phyloP scores from a whole-genome alignment of 2,113 vertebrate species.

The Oryzias melastigma region DNA sequence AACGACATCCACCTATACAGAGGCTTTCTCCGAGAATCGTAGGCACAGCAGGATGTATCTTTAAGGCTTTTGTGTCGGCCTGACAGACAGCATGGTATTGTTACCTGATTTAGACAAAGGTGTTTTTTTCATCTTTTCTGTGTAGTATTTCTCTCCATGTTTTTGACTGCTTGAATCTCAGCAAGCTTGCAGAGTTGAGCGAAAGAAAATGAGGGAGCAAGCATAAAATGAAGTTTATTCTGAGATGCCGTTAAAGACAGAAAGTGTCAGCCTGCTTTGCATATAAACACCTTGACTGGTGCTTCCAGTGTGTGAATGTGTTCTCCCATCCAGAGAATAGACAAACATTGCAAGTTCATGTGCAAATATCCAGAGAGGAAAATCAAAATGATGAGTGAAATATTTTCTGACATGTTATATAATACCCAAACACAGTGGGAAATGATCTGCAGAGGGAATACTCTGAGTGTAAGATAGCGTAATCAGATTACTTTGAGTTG shows the following conservation, averaged over 20 bases:
- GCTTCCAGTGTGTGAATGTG: constrained; percentile 4
- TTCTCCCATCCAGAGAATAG: constrained; percentile 29
- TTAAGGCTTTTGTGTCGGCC: constrained; percentile 58
- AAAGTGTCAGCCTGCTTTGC: constrained; percentile 22
- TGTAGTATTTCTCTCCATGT: constrained; percentile 25
- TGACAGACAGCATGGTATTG: constrained; percentile 67
- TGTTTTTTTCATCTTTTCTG: constrained; percentile 61
- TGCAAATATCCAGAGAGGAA: constrained; percentile 34
- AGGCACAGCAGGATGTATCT: constrained; percentile 53
- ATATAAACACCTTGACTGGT: constrained; percentile 17
- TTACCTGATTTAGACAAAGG: constrained; percentile 71
- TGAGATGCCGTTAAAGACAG: constrained; percentile 13
- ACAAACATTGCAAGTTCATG: constrained; percentile 53
- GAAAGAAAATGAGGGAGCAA: background rate
- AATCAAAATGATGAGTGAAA: constrained; percentile 57
- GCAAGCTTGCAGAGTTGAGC: constrained; percentile 25
- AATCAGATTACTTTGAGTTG: constrained; percentile 44
- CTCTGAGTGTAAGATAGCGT: constrained; percentile 45
- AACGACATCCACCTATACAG: constrained; percentile 44
- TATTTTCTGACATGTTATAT: constrained; percentile 60
- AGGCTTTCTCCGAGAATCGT: constrained; percentile 49
- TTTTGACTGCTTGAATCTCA: constrained; percentile 23
- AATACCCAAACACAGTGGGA: constrained; percentile 59
- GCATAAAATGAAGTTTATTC: constrained; percentile 13
- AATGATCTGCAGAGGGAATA: constrained; percentile 40